Evolutionary conservation across 2,113 vertebrate genomes (phyloP).

Genomic region (Ammodytes marinus): DNA sequence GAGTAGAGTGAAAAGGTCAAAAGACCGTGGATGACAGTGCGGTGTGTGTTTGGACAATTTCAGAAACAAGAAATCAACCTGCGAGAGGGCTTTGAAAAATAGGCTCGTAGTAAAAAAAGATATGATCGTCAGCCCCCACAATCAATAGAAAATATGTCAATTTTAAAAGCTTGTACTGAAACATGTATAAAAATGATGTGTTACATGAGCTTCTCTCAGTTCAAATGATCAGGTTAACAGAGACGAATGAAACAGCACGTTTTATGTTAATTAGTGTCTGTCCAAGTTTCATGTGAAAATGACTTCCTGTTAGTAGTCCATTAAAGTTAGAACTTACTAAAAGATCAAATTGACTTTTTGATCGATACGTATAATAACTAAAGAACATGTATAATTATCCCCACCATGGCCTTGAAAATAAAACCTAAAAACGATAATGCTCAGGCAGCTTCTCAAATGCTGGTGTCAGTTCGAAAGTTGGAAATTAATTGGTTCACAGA

Average conservation of each 20-base stretch:
- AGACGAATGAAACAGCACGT: no score
- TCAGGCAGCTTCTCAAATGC: background rate
- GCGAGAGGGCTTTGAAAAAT: background rate
- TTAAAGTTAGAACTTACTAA: no score
- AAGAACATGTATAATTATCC: background rate
- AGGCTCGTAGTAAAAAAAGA: background rate
- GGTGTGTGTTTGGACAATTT: background rate
- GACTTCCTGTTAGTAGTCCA: background rate
- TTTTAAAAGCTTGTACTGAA: background rate
- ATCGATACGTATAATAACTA: no score
- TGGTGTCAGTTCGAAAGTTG: no score
- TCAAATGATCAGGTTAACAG: no score
- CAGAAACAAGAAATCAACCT: background rate
- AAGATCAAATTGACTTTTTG: no score
- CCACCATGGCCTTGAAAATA: background rate
- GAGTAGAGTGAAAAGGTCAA: slow-evolving; percentile 17
- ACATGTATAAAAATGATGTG: no score
- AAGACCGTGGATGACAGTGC: background rate
- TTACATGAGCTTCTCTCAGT: no score
- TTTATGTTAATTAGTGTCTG: background rate
- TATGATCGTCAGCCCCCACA: background rate
- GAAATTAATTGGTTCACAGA: background rate
- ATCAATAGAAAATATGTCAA: background rate
- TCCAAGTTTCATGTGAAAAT: background rate
- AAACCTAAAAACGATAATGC: background rate